A percentile compares a stretch with the other conserved stretches of the same genome.
Evolutionary conservation across 37 sponge, comb jelly and placozoan genomes (phyloP).

Genomic region (Halisarca cf. caerulea): DNA sequence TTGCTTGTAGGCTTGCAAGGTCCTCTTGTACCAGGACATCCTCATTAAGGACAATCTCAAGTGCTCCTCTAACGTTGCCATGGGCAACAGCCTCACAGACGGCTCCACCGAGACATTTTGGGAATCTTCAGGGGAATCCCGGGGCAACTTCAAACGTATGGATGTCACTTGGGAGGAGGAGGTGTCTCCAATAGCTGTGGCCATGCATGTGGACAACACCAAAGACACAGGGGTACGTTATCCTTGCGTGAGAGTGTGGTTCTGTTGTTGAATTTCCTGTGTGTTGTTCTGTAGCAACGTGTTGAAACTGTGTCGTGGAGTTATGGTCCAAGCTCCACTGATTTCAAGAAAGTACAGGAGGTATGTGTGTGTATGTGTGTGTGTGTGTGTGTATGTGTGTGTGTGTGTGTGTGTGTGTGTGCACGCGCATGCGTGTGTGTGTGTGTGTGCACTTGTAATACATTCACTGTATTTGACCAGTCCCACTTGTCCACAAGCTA

Average conservation of each 20-base stretch:
- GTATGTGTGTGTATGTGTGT: background rate
- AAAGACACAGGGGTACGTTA: constrained; percentile 67
- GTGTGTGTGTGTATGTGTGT: constrained; percentile 26
- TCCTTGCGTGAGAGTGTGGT: background rate
- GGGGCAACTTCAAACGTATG: constrained; percentile 45
- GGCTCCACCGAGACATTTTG: constrained; percentile 97
- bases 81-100: constrained; percentile 86
- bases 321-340: background rate
- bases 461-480: too few species aligned
- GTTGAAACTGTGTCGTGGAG: background rate
- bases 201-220: constrained; percentile 83
- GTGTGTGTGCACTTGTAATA: constrained; percentile 29
- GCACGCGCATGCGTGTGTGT: constrained; percentile 11
- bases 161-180: constrained; percentile 59
- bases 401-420: background rate
- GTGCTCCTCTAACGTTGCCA: constrained; percentile 86
- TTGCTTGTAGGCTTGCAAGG: constrained; percentile 37
- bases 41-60: constrained; percentile 51
- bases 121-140: constrained; percentile 88
- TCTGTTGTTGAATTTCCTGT: too few species aligned
- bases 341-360: constrained; percentile 7
- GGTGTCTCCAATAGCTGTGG: constrained; percentile 30
- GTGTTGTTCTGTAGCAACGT: background rate
- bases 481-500: background rate
- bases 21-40: constrained; percentile 58